Conservation (phyloP, 30 jellyfish, hydroid and myxozoan genomes). For the Chironex yamaguchii region DNA sequence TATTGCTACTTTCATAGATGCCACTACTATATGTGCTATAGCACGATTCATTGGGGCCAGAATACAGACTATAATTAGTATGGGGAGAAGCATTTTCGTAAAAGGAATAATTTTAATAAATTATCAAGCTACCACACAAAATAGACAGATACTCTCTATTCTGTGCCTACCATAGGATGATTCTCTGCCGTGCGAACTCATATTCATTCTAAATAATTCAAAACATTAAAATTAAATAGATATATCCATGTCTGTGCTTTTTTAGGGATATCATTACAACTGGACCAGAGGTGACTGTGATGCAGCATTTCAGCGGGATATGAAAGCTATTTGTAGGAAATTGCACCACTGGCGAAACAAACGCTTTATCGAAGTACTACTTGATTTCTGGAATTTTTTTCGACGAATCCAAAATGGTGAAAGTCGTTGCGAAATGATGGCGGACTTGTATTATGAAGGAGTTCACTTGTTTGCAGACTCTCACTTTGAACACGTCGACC, state of each 20-base stretch:
- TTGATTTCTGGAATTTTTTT: conserved; percentile 79
- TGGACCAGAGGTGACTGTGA: conserved; percentile 95
- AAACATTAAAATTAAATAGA: too few relatives aligned
- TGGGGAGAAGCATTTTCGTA: too few relatives aligned
- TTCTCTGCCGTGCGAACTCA: too few relatives aligned
- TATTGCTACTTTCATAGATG: too few relatives aligned
- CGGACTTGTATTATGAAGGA: conserved; percentile 93
- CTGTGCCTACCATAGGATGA: too few relatives aligned
- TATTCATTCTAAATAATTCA: too few relatives aligned
- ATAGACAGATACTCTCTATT: too few relatives aligned
- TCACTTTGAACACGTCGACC: conserved; percentile 91
- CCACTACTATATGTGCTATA: too few relatives aligned
- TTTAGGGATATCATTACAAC: conserved; percentile 95
- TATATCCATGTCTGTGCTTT: conserved; percentile 2
- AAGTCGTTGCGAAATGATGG: conserved; percentile 84
- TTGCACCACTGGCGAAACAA: conserved; percentile 68
- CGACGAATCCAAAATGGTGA: conserved; percentile 80
- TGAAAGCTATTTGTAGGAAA: conserved; percentile 74
- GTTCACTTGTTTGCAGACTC: conserved; percentile 91
- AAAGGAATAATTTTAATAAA: too few relatives aligned
- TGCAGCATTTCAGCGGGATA: conserved; percentile 82
- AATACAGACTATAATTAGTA: too few relatives aligned
- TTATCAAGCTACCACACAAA: too few relatives aligned
- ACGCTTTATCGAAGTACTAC: conserved; percentile 75
- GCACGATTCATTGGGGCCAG: too few relatives aligned